Percentiles rank a stretch among this genome's conserved stretches.
Evolutionary conservation across 2,888 invertebrate species (phyloP).

Genomic region (Metacarcinus magister): DNA sequence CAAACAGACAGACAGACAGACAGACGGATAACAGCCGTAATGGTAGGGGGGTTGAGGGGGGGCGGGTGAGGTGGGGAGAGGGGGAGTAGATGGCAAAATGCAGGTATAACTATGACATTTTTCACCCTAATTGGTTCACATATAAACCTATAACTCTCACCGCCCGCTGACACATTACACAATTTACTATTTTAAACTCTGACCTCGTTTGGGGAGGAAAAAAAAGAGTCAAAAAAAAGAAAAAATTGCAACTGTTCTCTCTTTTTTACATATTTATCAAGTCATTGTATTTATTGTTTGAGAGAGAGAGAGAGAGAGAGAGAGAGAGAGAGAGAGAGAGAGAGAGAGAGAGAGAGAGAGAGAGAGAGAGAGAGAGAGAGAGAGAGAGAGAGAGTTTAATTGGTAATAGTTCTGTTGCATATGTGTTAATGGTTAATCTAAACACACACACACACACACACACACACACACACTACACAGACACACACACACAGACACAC

Average conservation of each 20-base stretch:
- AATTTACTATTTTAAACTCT: background rate
- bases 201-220: background rate
- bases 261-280: background rate
- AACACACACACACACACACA: slow-evolving; percentile 2
- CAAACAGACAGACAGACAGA: background rate
- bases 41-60: background rate
- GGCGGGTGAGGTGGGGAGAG: background rate
- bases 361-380: background rate
- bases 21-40: background rate
- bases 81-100: background rate
- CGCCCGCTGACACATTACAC: background rate
- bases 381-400: background rate
- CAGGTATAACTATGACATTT: slow-evolving; percentile 30
- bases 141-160: background rate
- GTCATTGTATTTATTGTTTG: background rate
- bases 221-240: background rate
- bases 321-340: slow-evolving; percentile 10
- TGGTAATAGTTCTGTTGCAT: background rate
- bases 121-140: background rate
- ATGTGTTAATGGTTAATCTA: background rate
- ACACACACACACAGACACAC: background rate
- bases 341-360: background rate
- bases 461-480: too few species aligned
- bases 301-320: background rate
- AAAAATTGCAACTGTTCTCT: background rate